These are phyloP conservation scores for Takifugu ocellatus DNA, from an alignment of 2,797 vertebrate species.

Conservation along the genomic window DNA sequence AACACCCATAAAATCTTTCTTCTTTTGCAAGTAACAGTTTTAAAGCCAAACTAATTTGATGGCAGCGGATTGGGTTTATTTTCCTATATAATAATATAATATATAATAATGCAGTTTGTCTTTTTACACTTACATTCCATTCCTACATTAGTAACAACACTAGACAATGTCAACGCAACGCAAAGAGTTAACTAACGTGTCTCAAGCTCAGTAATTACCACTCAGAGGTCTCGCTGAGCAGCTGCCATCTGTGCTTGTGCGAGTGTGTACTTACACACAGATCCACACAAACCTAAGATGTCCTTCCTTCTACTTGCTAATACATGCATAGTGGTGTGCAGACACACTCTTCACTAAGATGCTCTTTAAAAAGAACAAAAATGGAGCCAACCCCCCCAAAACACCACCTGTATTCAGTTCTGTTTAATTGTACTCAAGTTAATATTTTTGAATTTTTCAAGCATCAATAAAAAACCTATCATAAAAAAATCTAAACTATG, in stretches of 20 bases:
- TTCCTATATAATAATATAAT: slow-evolving; percentile 15
- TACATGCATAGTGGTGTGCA: slow-evolving; percentile 41
- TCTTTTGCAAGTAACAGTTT: not conserved
- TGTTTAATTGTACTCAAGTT: slow-evolving; percentile 16
- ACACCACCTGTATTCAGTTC: slow-evolving; percentile 25
- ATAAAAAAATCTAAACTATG: too few relatives aligned
- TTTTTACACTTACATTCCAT: slow-evolving; percentile 53
- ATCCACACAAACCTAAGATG: slow-evolving; percentile 11
- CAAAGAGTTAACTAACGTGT: slow-evolving; percentile 77
- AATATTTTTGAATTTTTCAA: slow-evolving; percentile 19
- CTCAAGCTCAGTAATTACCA: slow-evolving; percentile 76
- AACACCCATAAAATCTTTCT: too few relatives aligned
- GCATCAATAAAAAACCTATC: not conserved
- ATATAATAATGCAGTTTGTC: slow-evolving; percentile 18
- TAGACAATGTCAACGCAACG: slow-evolving; percentile 63
- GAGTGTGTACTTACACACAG: slow-evolving; percentile 37
- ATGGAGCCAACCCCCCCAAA: slow-evolving; percentile 32
- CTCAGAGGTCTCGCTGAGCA: slow-evolving; percentile 71
- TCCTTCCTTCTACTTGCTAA: too few relatives aligned
- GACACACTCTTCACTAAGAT: slow-evolving; percentile 31
- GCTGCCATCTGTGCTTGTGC: slow-evolving; percentile 76
- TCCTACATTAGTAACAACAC: slow-evolving; percentile 54
- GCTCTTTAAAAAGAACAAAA: slow-evolving; percentile 50
- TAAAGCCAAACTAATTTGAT: not conserved
- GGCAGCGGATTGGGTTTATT: not conserved